phyloP scores from a whole-genome alignment of 2,797 vertebrate genomes.

The Micropoecilia bifurca region DNA sequence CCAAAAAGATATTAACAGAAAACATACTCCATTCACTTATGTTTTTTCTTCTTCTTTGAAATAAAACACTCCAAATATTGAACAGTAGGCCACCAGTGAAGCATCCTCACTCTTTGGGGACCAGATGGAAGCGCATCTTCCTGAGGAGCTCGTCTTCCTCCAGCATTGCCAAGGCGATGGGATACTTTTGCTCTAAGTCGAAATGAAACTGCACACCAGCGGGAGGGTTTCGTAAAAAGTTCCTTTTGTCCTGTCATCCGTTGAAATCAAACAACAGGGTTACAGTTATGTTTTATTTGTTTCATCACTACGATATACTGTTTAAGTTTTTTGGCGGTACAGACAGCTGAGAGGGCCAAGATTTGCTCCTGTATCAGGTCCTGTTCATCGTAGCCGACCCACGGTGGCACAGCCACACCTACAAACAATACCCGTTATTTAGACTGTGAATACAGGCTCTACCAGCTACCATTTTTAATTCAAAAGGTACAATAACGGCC shows the following conservation, averaged over 20 bases:
- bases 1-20: neutral
- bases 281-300: neutral
- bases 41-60: neutral
- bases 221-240: constrained; percentile 92
- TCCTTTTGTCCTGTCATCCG: constrained; percentile 88
- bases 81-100: neutral
- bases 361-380: constrained; percentile 95
- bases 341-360: constrained; percentile 90
- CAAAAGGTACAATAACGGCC: neutral
- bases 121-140: constrained; percentile 94
- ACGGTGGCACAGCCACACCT: constrained; percentile 91
- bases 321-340: constrained; percentile 49
- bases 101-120: constrained; percentile 91
- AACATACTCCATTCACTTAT: neutral
- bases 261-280: constrained; percentile 20
- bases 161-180: constrained; percentile 92
- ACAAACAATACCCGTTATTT: constrained; percentile 11
- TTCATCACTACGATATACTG: neutral
- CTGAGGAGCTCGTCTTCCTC: constrained; percentile 93
- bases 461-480: neutral
- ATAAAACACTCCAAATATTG: neutral
- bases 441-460: neutral
- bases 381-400: constrained; percentile 93
- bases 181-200: constrained; percentile 92
- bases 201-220: constrained; percentile 93